Conservation (phyloP, 2,888 invertebrate species). For the Morpho helenor region DNA sequence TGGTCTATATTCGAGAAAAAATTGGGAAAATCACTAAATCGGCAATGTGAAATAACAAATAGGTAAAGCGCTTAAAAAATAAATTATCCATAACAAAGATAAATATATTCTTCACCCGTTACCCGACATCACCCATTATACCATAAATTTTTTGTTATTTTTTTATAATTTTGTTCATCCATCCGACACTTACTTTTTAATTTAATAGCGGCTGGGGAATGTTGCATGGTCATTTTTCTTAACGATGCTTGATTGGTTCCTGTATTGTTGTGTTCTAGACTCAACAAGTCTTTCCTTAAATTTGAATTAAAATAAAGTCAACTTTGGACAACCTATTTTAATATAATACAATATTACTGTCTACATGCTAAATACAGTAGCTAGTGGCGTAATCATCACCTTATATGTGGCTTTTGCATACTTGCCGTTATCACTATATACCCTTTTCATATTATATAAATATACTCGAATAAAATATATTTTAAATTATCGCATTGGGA, state of each 20-base stretch:
- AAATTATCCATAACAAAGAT: slow-evolving; percentile 27
- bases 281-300: neutral
- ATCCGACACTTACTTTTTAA: slow-evolving; percentile 66
- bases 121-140: slow-evolving; percentile 64
- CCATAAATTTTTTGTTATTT: slow-evolving; percentile 49
- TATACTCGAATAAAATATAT: too few relatives aligned
- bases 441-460: too few relatives aligned
- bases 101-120: slow-evolving; percentile 44
- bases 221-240: slow-evolving; percentile 53
- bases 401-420: slow-evolving; percentile 13
- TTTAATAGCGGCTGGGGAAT: slow-evolving; percentile 77
- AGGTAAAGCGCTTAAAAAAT: slow-evolving; percentile 32
- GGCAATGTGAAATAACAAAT: slow-evolving; percentile 28
- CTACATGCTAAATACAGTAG: slow-evolving; percentile 11
- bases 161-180: slow-evolving; percentile 56
- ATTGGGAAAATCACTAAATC: slow-evolving; percentile 20
- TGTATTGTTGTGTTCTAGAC: slow-evolving; percentile 15
- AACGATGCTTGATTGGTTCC: slow-evolving; percentile 17
- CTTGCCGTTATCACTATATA: too few relatives aligned
- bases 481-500: neutral
- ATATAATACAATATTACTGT: slow-evolving; percentile 1
- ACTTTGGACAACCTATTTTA: neutral
- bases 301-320: too few relatives aligned
- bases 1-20: slow-evolving; percentile 15
- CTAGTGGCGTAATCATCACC: slow-evolving; percentile 4